Evolutionary conservation across 2,113 vertebrate genomes (phyloP), one percentile per base, ranked within the genome.

Genomic region (Lycaon pictus): DNA sequence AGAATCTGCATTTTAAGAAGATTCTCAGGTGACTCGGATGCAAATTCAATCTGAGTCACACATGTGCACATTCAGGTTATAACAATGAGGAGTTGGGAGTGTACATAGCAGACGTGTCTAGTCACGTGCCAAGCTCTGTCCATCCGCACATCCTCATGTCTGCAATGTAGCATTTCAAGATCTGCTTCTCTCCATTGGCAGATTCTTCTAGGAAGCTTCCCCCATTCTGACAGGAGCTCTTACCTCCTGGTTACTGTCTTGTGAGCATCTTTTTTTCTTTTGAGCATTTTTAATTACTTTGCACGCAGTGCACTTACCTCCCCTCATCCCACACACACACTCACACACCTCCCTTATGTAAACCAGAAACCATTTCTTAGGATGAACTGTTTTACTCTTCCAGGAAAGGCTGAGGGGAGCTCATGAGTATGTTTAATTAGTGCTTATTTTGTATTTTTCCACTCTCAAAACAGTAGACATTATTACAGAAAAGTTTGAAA

Each of bases 401-500:
- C n/a, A 60, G 20, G 58, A 85, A 90, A 95, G 56, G 69, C 35
- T 76, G 86, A 93, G 55, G 20, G 16, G 12, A 84, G 17, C 43
- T 62, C 32, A 62, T 5, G 11, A 65, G 48, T 56, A 19, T 93
- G 43, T 88, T 79, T 81, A 76, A 35, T 89, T 67, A 69, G 51
- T 37, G 6, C 22, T 93, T 80, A 69, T 93, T 94, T 95, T 79
- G 55, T 63, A 80, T 56, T 65, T 95, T 88, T 71, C 65, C 37
- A 60, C 48, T 76, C 65, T 67, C 65, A 86, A 96, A 71, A 69
- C 3, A 16, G 20, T 6, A 48, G 35, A 80, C 0, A 22, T 93
- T 86, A 56, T 79, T 80, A 86, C 3, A 84, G 51, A 90, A 92
- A 92, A 88, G 16, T 90, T 43, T 77, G 22, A 74, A 96, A 96